phyloP scores from a whole-genome alignment of 2,797 vertebrate species.

The Garrulus glandarius region DNA sequence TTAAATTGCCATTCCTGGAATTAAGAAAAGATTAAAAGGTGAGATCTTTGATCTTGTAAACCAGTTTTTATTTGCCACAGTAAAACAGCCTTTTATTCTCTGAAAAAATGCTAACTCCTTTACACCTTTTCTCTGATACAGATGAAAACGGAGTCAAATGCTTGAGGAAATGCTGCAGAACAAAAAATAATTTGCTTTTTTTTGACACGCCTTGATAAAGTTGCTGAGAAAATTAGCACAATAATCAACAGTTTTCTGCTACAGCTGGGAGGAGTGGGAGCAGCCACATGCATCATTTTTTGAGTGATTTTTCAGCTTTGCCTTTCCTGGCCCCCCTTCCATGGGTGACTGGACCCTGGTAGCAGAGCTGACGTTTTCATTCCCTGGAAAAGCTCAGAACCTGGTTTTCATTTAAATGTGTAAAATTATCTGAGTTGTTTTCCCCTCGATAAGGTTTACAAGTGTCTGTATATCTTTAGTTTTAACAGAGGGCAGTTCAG shows the following conservation, averaged over 20 bases:
- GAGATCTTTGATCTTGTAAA: background rate
- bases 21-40: background rate
- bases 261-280: background rate
- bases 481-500: constrained; percentile 68
- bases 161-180: background rate
- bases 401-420: constrained; percentile 53
- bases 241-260: background rate
- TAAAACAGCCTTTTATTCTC: background rate
- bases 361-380: constrained; percentile 23
- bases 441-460: constrained; percentile 58
- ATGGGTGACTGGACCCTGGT: background rate
- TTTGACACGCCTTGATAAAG: background rate
- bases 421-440: constrained; percentile 64
- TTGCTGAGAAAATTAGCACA: background rate
- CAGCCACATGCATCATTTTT: background rate
- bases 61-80: background rate
- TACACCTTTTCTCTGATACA: background rate
- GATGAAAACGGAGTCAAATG: background rate
- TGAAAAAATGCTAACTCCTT: background rate
- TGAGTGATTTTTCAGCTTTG: background rate
- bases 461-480: constrained; percentile 63
- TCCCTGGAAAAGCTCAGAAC: constrained; percentile 25
- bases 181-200: background rate
- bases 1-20: background rate
- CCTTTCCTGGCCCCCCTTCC: background rate